Base-by-base conservation (phyloP, 35 echinoderm and acorn worm species). In the Lytechinus pictus region DNA sequence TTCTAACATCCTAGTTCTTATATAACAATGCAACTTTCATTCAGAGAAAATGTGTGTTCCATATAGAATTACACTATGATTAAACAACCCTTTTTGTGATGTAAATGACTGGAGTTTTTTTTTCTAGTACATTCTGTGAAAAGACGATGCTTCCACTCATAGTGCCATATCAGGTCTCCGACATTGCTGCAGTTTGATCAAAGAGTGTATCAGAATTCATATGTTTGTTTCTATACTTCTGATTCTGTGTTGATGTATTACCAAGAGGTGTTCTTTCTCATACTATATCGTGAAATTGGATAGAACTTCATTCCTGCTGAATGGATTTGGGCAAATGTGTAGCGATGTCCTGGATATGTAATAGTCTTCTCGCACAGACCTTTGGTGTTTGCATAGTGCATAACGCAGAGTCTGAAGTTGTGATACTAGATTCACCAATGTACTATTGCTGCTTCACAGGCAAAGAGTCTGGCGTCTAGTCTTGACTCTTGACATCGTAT, bases 131-230 rank as follows among this genome's bases (percentile, higher is more conserved):
- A 52, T 90, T 54, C 88, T 90, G 88, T 90, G 52, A 90, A 52
- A 54, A 54, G 88, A 54, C 11, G 88, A 90, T 90, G 88, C 88
- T 90, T 90, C 88, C 88, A 90, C 88, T 90, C 28, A 52, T 10
- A 54, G 88, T 90, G 88, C 88, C 88, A 90, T 90, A 52, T 90
- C 52, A 52, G 24, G 52, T 9, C 27, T 90, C 88, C 29, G 29
- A 90, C 16, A 54, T 79, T 90, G 88, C 88, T 90, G 88, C 88
- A 90, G 88, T 90, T 90, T 90, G 88, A 90, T 90, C 88, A 90
- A 90, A 90, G 52, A 52, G 11, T 79, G 66, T 79, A 24, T 7
- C 16, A 27, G 66, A 79, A 19, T 58, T 79, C 66, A 79, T 16
- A 24, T 24, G 66, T 79, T 79, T 79, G 21, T 79, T 79, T 79